Percentiles rank a stretch among this genome's conserved stretches.
Evolutionary conservation across 2,113 vertebrate species (phyloP).

Genomic region (Psophia crepitans): DNA sequence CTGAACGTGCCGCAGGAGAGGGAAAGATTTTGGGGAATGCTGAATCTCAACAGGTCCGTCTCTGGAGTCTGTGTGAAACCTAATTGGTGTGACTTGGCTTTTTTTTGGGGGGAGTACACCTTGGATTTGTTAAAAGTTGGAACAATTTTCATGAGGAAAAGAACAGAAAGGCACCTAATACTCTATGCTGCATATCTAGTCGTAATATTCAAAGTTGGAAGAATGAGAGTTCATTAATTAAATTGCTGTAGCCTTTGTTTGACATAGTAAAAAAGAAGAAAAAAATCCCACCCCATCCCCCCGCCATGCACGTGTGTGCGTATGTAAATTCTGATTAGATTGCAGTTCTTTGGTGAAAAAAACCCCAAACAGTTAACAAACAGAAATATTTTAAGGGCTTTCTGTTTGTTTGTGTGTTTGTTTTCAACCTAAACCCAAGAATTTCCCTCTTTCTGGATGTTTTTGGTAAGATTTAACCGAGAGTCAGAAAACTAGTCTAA

Average conservation of each 20-base stretch:
- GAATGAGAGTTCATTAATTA: neutral
- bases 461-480: neutral
- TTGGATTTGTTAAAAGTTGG: neutral
- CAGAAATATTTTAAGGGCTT: neutral
- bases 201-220: neutral
- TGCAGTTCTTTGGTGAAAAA: neutral
- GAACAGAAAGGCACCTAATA: neutral
- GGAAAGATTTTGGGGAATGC: fast-evolving
- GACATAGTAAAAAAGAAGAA: neutral
- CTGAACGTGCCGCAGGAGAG: fast-evolving
- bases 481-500: neutral
- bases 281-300: neutral
- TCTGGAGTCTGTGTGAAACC: neutral
- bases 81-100: neutral
- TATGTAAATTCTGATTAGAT: neutral
- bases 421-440: neutral
- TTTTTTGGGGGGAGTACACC: neutral
- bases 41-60: fast-evolving
- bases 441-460: neutral
- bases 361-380: fast-evolving
- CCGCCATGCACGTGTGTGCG: no score
- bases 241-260: neutral
- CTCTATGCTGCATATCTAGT: fast-evolving
- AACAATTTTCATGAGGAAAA: neutral
- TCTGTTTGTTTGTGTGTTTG: neutral